phyloP scores from a whole-genome alignment of 1,140 invertebrate species.

The Dufourea novaeangliae region DNA sequence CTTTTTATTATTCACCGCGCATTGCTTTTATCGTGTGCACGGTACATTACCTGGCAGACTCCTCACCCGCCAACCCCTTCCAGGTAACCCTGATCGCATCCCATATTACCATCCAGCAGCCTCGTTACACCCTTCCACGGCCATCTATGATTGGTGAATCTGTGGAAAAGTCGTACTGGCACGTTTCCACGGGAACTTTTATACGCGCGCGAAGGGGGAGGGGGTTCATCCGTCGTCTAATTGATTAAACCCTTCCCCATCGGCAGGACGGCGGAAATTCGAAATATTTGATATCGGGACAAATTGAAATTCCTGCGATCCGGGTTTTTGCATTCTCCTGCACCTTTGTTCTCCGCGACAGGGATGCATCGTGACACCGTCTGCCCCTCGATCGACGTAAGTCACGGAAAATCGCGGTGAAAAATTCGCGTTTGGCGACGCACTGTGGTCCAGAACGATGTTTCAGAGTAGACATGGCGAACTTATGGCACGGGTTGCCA shows the following conservation, averaged over 20 bases:
- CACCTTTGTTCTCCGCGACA: background rate
- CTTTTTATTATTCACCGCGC: slow-evolving; percentile 37
- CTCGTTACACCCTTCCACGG: slow-evolving; percentile 21
- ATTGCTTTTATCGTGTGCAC: slow-evolving; percentile 40
- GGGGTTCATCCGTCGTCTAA: slow-evolving; percentile 51
- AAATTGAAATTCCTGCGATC: slow-evolving; percentile 61
- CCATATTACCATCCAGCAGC: background rate
- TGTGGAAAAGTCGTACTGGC: slow-evolving; percentile 42
- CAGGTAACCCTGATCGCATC: background rate
- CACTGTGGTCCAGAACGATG: no score
- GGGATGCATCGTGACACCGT: background rate
- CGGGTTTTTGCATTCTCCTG: slow-evolving; percentile 53
- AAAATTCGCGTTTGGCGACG: background rate
- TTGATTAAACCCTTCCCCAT: slow-evolving; percentile 56
- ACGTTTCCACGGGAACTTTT: slow-evolving; percentile 54
- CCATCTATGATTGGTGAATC: slow-evolving; percentile 38
- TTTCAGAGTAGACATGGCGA: no score
- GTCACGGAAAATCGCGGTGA: background rate
- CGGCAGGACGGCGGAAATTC: slow-evolving; percentile 41
- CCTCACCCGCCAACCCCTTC: background rate
- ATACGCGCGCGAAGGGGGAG: slow-evolving; percentile 4
- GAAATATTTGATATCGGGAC: slow-evolving; percentile 62
- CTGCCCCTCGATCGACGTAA: background rate
- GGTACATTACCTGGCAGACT: slow-evolving; percentile 1
- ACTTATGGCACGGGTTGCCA: no score